Percentiles rank a stretch among this genome's conserved stretches.
Evolutionary conservation across 30 jellyfish, hydroid and myxozoan genomes (phyloP).

Genomic region (Kudoa iwatai): DNA sequence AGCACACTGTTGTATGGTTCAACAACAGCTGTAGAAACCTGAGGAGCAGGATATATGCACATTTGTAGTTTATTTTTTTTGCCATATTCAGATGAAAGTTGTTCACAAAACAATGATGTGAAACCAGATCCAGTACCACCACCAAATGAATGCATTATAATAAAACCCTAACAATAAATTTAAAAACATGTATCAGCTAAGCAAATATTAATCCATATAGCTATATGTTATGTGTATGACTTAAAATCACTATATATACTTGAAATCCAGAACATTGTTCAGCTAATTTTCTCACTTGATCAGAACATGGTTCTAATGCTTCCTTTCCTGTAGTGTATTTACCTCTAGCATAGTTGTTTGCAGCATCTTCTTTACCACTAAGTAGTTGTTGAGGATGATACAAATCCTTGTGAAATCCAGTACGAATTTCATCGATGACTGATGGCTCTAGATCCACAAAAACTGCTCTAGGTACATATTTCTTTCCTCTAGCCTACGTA

Average conservation of each 20-base stretch:
- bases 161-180: no score
- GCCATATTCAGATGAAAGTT: background rate
- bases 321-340: background rate
- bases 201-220: no score
- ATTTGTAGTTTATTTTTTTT: background rate
- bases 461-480: slow-evolving; percentile 1
- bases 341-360: background rate
- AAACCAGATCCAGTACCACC: background rate
- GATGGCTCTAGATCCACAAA: background rate
- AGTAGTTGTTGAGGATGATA: background rate
- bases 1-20: background rate
- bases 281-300: no score
- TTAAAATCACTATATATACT: no score
- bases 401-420: background rate
- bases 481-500: no score
- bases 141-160: background rate
- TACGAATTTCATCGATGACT: background rate
- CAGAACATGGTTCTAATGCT: no score
- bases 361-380: background rate
- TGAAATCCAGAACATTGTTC: no score
- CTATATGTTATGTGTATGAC: no score
- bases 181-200: no score
- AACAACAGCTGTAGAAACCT: background rate
- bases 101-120: background rate
- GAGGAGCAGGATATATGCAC: background rate